Base-by-base conservation (phyloP, 2,797 vertebrate genomes). In the Diplodus puntazzo region DNA sequence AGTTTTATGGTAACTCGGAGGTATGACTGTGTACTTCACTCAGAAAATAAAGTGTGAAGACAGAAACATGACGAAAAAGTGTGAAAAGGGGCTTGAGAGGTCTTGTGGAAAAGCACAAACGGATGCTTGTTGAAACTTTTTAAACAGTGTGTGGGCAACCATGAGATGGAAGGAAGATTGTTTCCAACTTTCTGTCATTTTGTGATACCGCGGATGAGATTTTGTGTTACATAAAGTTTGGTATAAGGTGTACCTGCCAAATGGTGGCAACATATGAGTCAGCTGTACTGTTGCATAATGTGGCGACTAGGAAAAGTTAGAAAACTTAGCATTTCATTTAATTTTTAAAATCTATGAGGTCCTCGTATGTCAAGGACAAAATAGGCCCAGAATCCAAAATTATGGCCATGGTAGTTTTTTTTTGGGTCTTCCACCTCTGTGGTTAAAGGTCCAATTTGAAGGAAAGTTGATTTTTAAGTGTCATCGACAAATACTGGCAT, bases 211-310 rank as follows among this genome's bases (percentile, higher is more conserved):
- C 21, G 8, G 58, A 34, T 7, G 27, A 55, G 54, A 21, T 11
- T 9, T 48, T 57, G 8, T 49, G 45, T 17, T 79, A 43, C 73
- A 50, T 54, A 65, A 53, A 53, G 53, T 27, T 27, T 27, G 16
- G 17, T 48, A 67, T 30, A 14, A 46, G 23, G 18, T 60, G 39
- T 52, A 12, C 69, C 39, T 74, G 55, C 50, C 45, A 71, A 83
- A 78, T 42, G 70, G 45, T 62, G 42, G 42, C 57, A 46, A 60
- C 71, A 62, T 73, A 77, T 58, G 64, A 80, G 71, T 78, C 77
- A 57, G 57, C 55, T 46, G 54, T 14, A 23, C 9, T 11, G 16
- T 55, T 59, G 34, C 67, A 25, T 53, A 43, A 79, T 60, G 34
- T 48, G 39, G 42, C 46, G 50, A 39, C 39, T 45, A 50, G 30